Base-by-base conservation (phyloP, 2,113 vertebrate species). In the Mustela nigripes region DNA sequence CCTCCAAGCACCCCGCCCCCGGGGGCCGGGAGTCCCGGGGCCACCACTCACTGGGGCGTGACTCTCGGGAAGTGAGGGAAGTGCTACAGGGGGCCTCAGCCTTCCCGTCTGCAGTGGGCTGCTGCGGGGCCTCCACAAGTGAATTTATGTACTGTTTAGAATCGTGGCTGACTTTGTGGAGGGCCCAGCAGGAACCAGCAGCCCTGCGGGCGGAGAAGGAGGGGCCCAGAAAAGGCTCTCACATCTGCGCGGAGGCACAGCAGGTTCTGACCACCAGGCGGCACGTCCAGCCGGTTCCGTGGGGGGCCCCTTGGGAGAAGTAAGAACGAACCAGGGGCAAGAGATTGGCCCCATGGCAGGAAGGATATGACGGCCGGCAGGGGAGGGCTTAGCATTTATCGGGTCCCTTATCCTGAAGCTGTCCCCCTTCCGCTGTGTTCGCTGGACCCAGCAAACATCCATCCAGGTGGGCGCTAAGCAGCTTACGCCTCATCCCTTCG, bases 401-500 rank as follows among this genome's bases (percentile, higher is more conserved):
- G 4, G 12, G 12, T 19, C 36, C 76, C 11, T 56, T n/a, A 19
- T 31, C 60, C 67, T 67, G n/a, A 58, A 21, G 15, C 87, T 5
- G 0, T 10, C 76, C 5, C 14, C 36, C 58, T 48, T 58, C 65
- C 2, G 1, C 15, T 10, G 79, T 16, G 28, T 56, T n/a, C 65
- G 4, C 28, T 5, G 67, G 31, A 36, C 91, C 58, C 58, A 33
- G 67, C 24, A 42, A n/a, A 69, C 7, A 7, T 69, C 65, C 16
- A 19, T 28, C 12, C 19, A 10, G 53, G 42, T 42, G 56, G 39
- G 42, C 15, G 1, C 90, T n/a, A 4, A 80, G 74, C 16, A 1
- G 21, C 22, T 33, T 5, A 2, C 5, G 26, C 60, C 26, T 22
- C 63, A 5, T 42, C 21, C 1, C 0, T 56, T 22, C 11, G 0